Conservation (phyloP, 2,888 invertebrate species). For the Volucella inanis region DNA sequence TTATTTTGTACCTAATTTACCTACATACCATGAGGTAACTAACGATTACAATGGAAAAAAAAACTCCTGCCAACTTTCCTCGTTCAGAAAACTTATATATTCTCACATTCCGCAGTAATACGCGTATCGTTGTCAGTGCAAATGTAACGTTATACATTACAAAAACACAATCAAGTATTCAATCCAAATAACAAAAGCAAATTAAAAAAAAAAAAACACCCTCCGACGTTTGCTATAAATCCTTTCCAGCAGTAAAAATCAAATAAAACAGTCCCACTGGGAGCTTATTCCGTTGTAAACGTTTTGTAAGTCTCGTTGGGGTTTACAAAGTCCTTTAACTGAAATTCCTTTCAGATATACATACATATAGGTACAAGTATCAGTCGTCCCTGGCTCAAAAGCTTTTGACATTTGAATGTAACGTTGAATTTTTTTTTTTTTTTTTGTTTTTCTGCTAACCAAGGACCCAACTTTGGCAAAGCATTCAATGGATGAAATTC, state of each 20-base stretch:
- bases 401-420: constrained; percentile 63
- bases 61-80: constrained; percentile 20
- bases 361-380: neutral
- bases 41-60: neutral
- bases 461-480: constrained; percentile 45
- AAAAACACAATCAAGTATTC: constrained; percentile 42
- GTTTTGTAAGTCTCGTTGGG: constrained; percentile 53
- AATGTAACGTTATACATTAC: constrained; percentile 44
- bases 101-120: neutral
- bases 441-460: neutral
- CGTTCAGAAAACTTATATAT: constrained; percentile 14
- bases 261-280: constrained; percentile 58
- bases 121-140: constrained; percentile 1
- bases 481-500: constrained; percentile 26
- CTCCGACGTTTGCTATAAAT: constrained; percentile 63
- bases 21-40: no score
- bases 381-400: constrained; percentile 17
- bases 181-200: constrained; percentile 18
- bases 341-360: constrained; percentile 19
- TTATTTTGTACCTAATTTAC: no score
- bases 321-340: constrained; percentile 31
- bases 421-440: neutral
- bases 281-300: constrained; percentile 60
- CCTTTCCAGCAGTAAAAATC: constrained; percentile 60
- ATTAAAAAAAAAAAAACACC: constrained; percentile 27